A percentile compares a stretch with the other conserved stretches of the same genome.
Conservation (phyloP, 2,888 invertebrate species). For the Trissolcus brochymenae region DNA sequence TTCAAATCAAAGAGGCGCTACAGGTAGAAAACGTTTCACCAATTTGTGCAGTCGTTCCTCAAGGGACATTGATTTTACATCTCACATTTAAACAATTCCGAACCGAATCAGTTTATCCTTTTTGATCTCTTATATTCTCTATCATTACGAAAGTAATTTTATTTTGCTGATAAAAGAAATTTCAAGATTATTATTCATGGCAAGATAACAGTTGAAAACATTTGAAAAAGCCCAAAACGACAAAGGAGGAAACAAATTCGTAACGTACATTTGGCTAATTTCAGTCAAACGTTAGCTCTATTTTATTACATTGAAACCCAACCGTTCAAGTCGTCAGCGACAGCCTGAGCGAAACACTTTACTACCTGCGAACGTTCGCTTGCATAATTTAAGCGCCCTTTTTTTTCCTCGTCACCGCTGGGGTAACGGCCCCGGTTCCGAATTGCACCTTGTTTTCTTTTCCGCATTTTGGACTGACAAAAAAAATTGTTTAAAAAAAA, state of each 20-base stretch:
- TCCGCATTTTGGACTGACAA: conserved; percentile 61
- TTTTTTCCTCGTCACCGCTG: conserved; percentile 56
- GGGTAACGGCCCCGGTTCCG: conserved; percentile 38
- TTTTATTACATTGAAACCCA: conserved; percentile 28
- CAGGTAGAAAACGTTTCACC: too few relatives aligned
- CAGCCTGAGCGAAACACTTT: conserved; percentile 62
- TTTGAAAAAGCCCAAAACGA: too few relatives aligned
- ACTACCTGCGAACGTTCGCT: conserved; percentile 69
- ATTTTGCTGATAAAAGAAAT: too few relatives aligned
- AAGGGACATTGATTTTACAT: too few relatives aligned
- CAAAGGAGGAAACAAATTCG: too few relatives aligned
- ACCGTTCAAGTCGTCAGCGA: conserved; percentile 43
- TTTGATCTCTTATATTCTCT: too few relatives aligned
- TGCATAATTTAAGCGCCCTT: conserved; percentile 69
- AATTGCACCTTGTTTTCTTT: conserved; percentile 60
- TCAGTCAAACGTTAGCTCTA: not conserved
- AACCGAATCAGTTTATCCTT: too few relatives aligned
- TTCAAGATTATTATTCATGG: too few relatives aligned
- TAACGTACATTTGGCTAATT: too few relatives aligned
- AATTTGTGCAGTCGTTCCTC: not conserved
- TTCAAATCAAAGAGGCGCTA: conserved; percentile 70
- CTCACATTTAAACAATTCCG: too few relatives aligned
- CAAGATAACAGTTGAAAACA: too few relatives aligned
- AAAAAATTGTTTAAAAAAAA: conserved; percentile 65
- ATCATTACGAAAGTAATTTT: too few relatives aligned